phyloP scores from a whole-genome alignment of 1,140 invertebrate species.

The Eciton burchellii region DNA sequence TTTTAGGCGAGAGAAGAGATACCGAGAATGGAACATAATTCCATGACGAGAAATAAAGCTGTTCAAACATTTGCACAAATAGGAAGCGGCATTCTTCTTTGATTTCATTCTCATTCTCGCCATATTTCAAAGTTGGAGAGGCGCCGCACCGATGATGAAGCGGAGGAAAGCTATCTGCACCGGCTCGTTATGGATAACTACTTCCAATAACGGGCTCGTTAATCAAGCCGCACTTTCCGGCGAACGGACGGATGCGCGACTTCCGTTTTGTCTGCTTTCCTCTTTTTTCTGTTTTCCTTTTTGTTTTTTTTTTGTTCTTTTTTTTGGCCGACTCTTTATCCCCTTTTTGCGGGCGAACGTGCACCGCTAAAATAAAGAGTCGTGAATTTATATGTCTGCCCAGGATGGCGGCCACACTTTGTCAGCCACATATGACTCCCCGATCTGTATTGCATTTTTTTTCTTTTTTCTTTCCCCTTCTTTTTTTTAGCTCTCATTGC shows the following conservation, averaged over 20 bases:
- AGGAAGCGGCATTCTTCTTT: slow-evolving; percentile 12
- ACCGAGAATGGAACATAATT: not conserved
- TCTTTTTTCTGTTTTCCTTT: too few species aligned
- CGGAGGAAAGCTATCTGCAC: slow-evolving; percentile 59
- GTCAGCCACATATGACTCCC: slow-evolving; percentile 61
- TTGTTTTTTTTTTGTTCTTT: too few species aligned
- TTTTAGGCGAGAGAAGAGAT: not conserved
- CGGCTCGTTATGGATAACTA: slow-evolving; percentile 70
- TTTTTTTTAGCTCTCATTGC: slow-evolving; percentile 9
- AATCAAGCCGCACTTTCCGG: slow-evolving; percentile 74
- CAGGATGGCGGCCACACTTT: slow-evolving; percentile 45
- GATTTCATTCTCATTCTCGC: slow-evolving; percentile 31
- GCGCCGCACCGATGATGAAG: not conserved
- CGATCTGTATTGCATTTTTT: slow-evolving; percentile 49
- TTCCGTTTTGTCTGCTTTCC: slow-evolving; percentile 56
- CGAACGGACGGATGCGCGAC: slow-evolving; percentile 51
- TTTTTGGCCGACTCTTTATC: slow-evolving; percentile 26
- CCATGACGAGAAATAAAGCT: not conserved
- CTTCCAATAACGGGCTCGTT: slow-evolving; percentile 76
- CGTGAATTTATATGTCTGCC: slow-evolving; percentile 58
- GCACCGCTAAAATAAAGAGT: slow-evolving; percentile 45
- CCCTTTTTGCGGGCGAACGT: slow-evolving; percentile 24
- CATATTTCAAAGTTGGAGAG: slow-evolving; percentile 45
- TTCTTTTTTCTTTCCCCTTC: too few species aligned
- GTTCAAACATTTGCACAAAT: slow-evolving; percentile 21